Conservation (phyloP, 2,888 invertebrate genomes). For the Neoscelio sp. region DNA sequence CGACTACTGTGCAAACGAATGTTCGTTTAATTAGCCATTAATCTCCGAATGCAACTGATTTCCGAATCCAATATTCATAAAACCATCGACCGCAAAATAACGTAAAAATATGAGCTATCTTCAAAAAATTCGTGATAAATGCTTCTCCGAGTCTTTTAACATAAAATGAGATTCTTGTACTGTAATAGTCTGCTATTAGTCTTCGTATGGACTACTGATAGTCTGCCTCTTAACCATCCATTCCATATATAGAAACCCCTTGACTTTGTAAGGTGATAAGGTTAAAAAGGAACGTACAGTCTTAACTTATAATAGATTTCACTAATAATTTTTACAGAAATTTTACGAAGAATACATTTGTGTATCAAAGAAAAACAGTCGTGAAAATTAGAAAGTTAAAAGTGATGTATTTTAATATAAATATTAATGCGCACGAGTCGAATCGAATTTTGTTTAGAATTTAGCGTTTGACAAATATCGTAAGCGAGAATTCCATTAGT, state of each 20-base stretch:
- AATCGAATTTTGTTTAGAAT: constrained; percentile 4
- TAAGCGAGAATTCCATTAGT: constrained; percentile 21
- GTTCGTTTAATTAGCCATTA: constrained; percentile 44
- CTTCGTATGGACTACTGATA: constrained; percentile 64
- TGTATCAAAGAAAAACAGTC: constrained; percentile 14
- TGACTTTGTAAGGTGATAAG: constrained; percentile 56
- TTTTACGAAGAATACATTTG: constrained; percentile 20
- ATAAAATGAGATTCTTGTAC: constrained; percentile 66
- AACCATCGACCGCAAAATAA: constrained; percentile 16
- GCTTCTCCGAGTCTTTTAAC: constrained; percentile 39
- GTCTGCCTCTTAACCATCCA: constrained; percentile 52
- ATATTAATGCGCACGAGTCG: constrained; percentile 11
- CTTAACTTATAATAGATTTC: constrained; percentile 55
- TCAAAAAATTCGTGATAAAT: constrained; percentile 48
- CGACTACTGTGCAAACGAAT: constrained; percentile 2
- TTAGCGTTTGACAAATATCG: background rate
- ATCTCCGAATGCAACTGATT: no score
- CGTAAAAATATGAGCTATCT: background rate
- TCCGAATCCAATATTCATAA: constrained; percentile 18
- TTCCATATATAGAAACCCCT: constrained; percentile 59
- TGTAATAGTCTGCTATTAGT: constrained; percentile 62
- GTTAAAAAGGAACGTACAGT: constrained; percentile 51
- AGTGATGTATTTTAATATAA: constrained; percentile 3
- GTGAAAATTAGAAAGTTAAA: constrained; percentile 47
- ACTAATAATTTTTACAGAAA: constrained; percentile 27